Base-by-base conservation (phyloP, 2,888 invertebrate species). In the Nemoura dubitans region DNA sequence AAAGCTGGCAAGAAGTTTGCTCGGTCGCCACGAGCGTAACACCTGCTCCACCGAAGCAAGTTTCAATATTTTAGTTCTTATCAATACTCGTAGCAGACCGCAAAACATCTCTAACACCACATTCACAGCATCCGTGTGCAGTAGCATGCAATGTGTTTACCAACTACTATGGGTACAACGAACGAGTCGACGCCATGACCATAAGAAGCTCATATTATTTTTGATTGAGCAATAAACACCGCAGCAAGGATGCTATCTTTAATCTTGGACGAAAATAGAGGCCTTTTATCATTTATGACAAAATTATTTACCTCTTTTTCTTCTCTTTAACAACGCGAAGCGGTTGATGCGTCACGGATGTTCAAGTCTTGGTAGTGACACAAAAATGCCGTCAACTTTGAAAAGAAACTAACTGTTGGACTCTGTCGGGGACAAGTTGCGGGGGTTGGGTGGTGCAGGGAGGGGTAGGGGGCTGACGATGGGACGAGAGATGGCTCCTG, bases 51-150 rank as follows among this genome's bases (percentile, higher is more conserved):
- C 59, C 59, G 59, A 14, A 59, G 59, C 59, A 21, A 59, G 59
- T 59, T 59, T 59, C 59, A 59, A 59, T 59, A 59, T 59, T 59
- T 59, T 59, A 59, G 59, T 59, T 59, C 59, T 59, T 59, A 59
- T 59, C 59, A 59, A 59, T 59, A 59, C 59, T 59, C 59, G 3
- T 59, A 59, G 59, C 59, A 59, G 59, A 59, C 59, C 59, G 59
- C 59, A 59, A 3, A 59, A 21, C 59, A 59, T 59, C 59, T 21
- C 14, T 14, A 59, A 59, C 59, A 59, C 59, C 59, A 59, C 59
- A 59, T 59, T 59, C 16, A 1, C 16, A 7, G 21, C 59, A 59
- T 59, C 59, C 16, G 21, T 1, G 2, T 21, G 59, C 59, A 21
- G 14, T 21, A 21, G 2, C 59, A 21, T 59, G 36, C 36, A n/a